A percentile compares a stretch with the other conserved stretches of the same genome.
Conservation (phyloP, 2,113 vertebrate genomes). For the Hydropotes inermis region DNA sequence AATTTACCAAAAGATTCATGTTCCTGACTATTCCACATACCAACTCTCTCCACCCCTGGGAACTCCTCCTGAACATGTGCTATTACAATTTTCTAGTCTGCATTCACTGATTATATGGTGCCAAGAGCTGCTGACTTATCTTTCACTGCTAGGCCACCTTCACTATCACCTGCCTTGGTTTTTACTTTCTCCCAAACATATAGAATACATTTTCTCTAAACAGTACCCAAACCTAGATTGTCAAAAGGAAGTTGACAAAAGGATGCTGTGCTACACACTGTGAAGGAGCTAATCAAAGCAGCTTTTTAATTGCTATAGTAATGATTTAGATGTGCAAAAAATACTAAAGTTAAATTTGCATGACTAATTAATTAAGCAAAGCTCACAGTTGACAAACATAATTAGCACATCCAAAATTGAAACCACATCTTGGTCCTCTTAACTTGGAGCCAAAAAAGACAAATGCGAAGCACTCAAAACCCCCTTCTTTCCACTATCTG, state of each 20-base stretch:
- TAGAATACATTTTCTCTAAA: slow-evolving; percentile 39
- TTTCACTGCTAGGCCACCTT: neutral
- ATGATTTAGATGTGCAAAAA: slow-evolving; percentile 69
- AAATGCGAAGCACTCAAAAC: neutral
- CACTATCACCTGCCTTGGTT: neutral
- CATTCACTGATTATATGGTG: neutral
- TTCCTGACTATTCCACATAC: neutral
- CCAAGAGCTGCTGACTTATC: neutral
- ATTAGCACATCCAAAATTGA: slow-evolving; percentile 66
- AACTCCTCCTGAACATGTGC: neutral
- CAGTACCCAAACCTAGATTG: slow-evolving; percentile 19
- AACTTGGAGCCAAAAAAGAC: slow-evolving; percentile 50
- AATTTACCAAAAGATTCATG: neutral
- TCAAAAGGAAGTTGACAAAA: slow-evolving; percentile 43
- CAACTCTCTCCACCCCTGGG: neutral
- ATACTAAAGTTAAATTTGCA: slow-evolving; percentile 66
- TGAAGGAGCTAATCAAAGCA: slow-evolving; percentile 67
- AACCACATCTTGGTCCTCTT: slow-evolving; percentile 54
- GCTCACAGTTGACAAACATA: slow-evolving; percentile 70
- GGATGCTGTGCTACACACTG: neutral
- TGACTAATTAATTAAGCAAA: slow-evolving; percentile 73
- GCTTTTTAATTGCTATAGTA: slow-evolving; percentile 69
- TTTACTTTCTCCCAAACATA: neutral
- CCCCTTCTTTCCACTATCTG: neutral
- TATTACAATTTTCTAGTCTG: neutral